Evolutionary conservation across 2,888 invertebrate species (phyloP).

Genomic region (Lissocephala sabroskyi): DNA sequence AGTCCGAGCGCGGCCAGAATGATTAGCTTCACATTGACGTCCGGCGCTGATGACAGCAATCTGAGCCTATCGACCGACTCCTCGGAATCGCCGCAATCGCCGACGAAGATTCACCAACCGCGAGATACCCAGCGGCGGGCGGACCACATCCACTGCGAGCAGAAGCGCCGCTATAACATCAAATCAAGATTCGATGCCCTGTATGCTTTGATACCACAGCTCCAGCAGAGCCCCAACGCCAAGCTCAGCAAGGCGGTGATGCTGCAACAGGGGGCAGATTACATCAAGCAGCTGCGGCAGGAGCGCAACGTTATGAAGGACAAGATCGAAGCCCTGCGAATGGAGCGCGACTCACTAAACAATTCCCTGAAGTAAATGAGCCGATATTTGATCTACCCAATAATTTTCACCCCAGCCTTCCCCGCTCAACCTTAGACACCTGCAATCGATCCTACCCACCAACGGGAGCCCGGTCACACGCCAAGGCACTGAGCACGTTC

Average conservation of each 20-base stretch:
- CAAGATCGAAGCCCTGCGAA: slow-evolving; percentile 89
- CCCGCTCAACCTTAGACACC: slow-evolving; percentile 78
- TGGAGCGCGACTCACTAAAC: slow-evolving; percentile 93
- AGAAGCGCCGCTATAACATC: slow-evolving; percentile 95
- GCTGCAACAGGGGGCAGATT: slow-evolving; percentile 97
- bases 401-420: neutral
- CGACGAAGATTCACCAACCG: slow-evolving; percentile 73
- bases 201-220: slow-evolving; percentile 91
- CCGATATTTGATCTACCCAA: neutral
- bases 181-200: slow-evolving; percentile 97
- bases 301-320: slow-evolving; percentile 91
- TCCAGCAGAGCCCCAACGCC: slow-evolving; percentile 90
- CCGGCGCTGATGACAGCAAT: slow-evolving; percentile 26
- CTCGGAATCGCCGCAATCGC: slow-evolving; percentile 77
- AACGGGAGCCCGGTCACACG: slow-evolving; percentile 95
- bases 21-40: slow-evolving; percentile 58
- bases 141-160: slow-evolving; percentile 95
- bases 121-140: slow-evolving; percentile 82
- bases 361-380: slow-evolving; percentile 85
- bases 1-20: slow-evolving; percentile 46
- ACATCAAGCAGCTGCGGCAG: slow-evolving; percentile 88
- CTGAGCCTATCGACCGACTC: slow-evolving; percentile 69
- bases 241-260: slow-evolving; percentile 97
- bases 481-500: slow-evolving; percentile 90
- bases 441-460: slow-evolving; percentile 94